phyloP scores from a whole-genome alignment of 2,888 invertebrate species.

The Sphaerophoria taeniata region DNA sequence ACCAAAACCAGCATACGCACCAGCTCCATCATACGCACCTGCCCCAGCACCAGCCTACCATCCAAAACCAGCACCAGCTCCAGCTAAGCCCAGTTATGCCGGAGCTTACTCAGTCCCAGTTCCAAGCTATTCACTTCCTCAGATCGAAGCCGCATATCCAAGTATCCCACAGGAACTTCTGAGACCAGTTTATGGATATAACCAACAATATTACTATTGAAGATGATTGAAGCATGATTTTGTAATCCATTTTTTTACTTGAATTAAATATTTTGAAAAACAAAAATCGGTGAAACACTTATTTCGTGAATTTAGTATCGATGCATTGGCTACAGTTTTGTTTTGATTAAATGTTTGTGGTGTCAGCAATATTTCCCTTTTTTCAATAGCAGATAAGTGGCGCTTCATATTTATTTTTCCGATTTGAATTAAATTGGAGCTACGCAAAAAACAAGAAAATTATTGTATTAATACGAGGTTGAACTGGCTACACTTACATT shows the following conservation, averaged over 20 bases:
- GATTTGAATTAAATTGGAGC: too few relatives aligned
- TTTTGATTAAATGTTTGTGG: too few relatives aligned
- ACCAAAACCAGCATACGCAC: conserved; percentile 49
- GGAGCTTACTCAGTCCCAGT: conserved; percentile 50
- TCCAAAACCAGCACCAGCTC: not conserved
- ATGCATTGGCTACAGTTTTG: too few relatives aligned
- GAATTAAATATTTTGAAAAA: not conserved
- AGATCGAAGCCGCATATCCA: conserved; percentile 31
- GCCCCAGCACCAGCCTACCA: conserved; percentile 58
- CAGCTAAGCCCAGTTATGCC: conserved; percentile 14
- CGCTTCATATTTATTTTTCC: too few relatives aligned
- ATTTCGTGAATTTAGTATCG: too few relatives aligned
- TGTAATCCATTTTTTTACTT: not conserved
- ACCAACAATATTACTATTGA: conserved; percentile 24
- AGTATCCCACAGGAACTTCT: conserved; percentile 76
- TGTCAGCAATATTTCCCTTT: too few relatives aligned
- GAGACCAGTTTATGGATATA: conserved; percentile 37
- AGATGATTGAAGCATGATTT: not conserved
- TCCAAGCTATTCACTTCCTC: conserved; percentile 77
- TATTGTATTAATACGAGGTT: too few relatives aligned
- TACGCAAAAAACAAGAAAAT: too few relatives aligned
- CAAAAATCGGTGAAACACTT: not conserved
- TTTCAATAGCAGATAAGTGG: too few relatives aligned
- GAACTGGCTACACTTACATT: too few relatives aligned
- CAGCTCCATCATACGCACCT: conserved; percentile 77